Conservation (phyloP, 2,888 invertebrate genomes). For the Diarsia dahlii region DNA sequence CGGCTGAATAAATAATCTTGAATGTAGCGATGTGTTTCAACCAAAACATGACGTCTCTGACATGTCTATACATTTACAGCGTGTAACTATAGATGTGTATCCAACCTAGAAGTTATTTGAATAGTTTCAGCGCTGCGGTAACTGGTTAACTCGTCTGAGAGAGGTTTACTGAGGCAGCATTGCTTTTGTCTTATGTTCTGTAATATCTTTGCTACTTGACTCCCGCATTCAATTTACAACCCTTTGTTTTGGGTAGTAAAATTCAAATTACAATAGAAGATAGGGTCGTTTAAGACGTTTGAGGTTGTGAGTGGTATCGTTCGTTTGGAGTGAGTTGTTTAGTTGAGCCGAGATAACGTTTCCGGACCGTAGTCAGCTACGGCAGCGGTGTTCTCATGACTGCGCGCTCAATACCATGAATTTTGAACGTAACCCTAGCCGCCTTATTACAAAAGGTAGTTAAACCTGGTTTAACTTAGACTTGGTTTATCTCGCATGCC, state of each 20-base stretch:
- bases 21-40: slow-evolving; percentile 44
- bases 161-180: slow-evolving; percentile 81
- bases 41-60: slow-evolving; percentile 43
- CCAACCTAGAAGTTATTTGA: slow-evolving; percentile 76
- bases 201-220: slow-evolving; percentile 55
- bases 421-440: slow-evolving; percentile 33
- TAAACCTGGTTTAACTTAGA: no score
- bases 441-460: no score
- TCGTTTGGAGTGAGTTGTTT: slow-evolving; percentile 86
- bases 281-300: slow-evolving; percentile 60
- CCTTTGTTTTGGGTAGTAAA: slow-evolving; percentile 57
- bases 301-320: slow-evolving; percentile 61
- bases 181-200: slow-evolving; percentile 63
- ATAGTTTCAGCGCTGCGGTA: slow-evolving; percentile 85
- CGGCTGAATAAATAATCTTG: slow-evolving; percentile 59
- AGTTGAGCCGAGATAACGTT: slow-evolving; percentile 86
- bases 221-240: slow-evolving; percentile 60
- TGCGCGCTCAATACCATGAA: slow-evolving; percentile 68
- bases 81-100: slow-evolving; percentile 25
- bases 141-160: slow-evolving; percentile 82
- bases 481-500: no score
- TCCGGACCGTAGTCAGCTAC: slow-evolving; percentile 78
- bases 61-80: slow-evolving; percentile 26
- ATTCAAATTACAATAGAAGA: slow-evolving; percentile 58
- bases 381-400: slow-evolving; percentile 75